phyloP scores from a whole-genome alignment of 1,140 invertebrate species.

The Orchesella cincta region DNA sequence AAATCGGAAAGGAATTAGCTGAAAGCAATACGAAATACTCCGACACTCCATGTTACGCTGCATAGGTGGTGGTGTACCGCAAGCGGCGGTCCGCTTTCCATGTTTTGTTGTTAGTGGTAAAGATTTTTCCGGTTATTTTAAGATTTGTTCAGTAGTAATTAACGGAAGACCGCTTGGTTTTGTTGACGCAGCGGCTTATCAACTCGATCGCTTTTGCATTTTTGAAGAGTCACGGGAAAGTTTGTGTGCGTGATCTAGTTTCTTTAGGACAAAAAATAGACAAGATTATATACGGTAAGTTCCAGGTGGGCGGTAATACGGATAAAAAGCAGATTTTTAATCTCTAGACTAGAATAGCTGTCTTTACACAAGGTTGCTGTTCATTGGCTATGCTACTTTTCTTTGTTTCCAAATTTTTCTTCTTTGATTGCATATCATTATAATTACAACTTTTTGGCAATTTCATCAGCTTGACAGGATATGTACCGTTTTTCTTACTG shows the following conservation, averaged over 20 bases:
- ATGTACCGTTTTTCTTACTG: no score
- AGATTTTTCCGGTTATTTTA: slow-evolving; percentile 26
- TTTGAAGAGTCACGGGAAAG: not conserved
- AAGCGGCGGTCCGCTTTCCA: not conserved
- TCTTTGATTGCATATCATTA: no score
- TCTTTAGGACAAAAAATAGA: not conserved
- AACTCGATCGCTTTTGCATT: not conserved
- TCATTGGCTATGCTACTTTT: no score
- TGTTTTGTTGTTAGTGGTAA: not conserved
- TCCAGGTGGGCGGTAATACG: slow-evolving; percentile 12
- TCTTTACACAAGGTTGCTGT: no score
- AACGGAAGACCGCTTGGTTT: slow-evolving; percentile 5
- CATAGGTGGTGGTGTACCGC: slow-evolving; percentile 23
- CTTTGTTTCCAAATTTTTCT: no score
- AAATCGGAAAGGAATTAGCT: not conserved
- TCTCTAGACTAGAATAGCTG: no score
- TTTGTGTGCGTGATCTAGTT: slow-evolving; percentile 13
- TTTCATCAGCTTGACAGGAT: no score
- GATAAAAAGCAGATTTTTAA: no score
- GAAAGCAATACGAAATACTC: not conserved
- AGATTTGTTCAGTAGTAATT: slow-evolving; percentile 22
- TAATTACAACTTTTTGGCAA: no score
- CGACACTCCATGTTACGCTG: not conserved
- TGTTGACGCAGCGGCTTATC: not conserved
- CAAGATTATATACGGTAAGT: not conserved